Percentiles rank a stretch among this genome's conserved stretches.
Conservation (phyloP, 2,888 invertebrate species). For the Lycaena phlaeas region DNA sequence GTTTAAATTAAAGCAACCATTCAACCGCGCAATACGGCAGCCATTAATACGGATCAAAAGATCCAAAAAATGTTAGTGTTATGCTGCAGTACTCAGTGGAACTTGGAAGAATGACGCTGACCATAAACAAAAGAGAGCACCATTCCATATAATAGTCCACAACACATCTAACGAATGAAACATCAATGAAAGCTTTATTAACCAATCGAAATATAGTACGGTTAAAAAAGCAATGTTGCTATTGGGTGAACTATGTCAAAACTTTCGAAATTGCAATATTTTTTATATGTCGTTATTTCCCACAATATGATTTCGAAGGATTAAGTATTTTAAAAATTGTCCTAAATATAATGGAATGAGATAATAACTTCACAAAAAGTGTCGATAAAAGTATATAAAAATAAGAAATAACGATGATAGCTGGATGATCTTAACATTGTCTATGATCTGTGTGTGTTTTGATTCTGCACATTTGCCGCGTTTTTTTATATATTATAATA, state of each 20-base stretch:
- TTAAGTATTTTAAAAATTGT: too few relatives aligned
- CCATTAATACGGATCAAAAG: constrained; percentile 63
- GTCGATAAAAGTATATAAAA: too few relatives aligned
- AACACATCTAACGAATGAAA: not conserved
- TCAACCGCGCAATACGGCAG: constrained; percentile 63
- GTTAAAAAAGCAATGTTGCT: constrained; percentile 11
- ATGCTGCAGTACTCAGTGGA: constrained; percentile 42
- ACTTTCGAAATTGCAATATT: not conserved
- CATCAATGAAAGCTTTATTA: not conserved
- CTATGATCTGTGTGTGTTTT: too few relatives aligned
- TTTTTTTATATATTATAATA: too few relatives aligned
- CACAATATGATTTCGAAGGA: too few relatives aligned
- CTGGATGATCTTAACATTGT: too few relatives aligned
- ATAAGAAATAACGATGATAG: too few relatives aligned
- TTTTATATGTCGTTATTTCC: too few relatives aligned
- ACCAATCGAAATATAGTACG: constrained; percentile 16
- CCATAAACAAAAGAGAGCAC: constrained; percentile 40
- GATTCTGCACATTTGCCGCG: too few relatives aligned
- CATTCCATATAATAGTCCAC: too few relatives aligned
- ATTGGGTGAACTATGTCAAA: constrained; percentile 14
- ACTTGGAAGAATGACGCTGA: constrained; percentile 46
- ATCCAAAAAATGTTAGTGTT: constrained; percentile 47
- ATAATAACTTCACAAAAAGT: too few relatives aligned
- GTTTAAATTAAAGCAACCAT: constrained; percentile 73
- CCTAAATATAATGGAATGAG: too few relatives aligned